Evolutionary conservation across 1,140 invertebrate species (phyloP), one percentile per base, ranked within the genome.

Genomic region (Tetragnatha versicolor): DNA sequence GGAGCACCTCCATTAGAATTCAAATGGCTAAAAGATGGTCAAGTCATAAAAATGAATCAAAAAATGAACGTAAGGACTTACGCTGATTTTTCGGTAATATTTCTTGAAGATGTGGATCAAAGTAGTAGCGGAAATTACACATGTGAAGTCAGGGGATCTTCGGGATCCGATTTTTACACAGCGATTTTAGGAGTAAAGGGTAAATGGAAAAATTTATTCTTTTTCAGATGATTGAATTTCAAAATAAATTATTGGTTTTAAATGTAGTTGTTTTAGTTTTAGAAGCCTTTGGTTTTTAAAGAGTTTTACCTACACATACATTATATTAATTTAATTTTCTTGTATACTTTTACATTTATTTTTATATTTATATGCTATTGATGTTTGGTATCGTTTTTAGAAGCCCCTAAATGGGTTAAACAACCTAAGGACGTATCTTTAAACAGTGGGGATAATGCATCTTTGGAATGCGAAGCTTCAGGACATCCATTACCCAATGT

Each of bases 161-260:
- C 88, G 80, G 90, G 89, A 81, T 88, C 86, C 82, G 88, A 89
- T 84, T 86, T 88, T 84, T 88, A 89, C 85, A 88, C 88, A 85
- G 88, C 89, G 85, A 85, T 87, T 82, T 86, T 93, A 82, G 89
- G 90, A 84, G 90, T 93, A 79, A 91, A 93, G 87, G 91, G 91
- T 92, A 89, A 65, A 14, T 0, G 5, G 12, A 37, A 35, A 25
- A 51, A 47, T 70, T 20, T 20, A 55, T 31, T 2, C 3, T 14
- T 25, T 22, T 22, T 22, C 1, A 1, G 25, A 27, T 42, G 10
- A 33, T 4, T 37, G 4, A 7, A 61, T 20, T n/a, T 9, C 12
- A 53, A 35, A 33, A 35, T 60, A 0, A 33, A 5, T 14, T 12
- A 53, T 20, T 20, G 25, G n/a, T 51, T 47, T 12, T 47, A 47